Evolutionary conservation across 2,113 vertebrate species (phyloP).

Genomic region (Erythrolamprus reginae): DNA sequence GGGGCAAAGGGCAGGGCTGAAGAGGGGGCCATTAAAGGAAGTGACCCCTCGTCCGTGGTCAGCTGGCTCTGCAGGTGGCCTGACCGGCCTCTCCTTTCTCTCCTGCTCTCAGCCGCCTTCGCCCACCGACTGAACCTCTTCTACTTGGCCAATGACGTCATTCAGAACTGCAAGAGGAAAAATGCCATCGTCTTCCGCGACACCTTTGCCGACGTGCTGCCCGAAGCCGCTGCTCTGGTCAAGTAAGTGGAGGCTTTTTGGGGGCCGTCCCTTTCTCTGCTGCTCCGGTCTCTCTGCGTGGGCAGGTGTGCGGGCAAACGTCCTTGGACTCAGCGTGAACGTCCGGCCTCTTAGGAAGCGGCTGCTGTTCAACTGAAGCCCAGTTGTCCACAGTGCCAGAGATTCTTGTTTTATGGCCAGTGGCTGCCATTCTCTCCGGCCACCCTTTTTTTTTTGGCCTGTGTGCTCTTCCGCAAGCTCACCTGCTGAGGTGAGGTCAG

Average conservation of each 20-base stretch:
- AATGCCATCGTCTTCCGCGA: constrained; percentile 91
- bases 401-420: background rate
- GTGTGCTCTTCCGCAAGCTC: background rate
- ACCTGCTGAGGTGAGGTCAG: background rate
- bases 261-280: background rate
- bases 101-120: constrained; percentile 77
- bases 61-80: accelerated
- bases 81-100: background rate
- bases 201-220: constrained; percentile 89
- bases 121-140: constrained; percentile 94
- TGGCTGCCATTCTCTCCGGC: background rate
- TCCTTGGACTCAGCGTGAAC: background rate
- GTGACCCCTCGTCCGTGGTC: no score
- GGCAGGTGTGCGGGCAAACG: background rate
- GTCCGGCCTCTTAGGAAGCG: background rate
- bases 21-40: no score
- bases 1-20: background rate
- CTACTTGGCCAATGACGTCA: constrained; percentile 95
- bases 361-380: background rate
- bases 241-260: constrained; percentile 72
- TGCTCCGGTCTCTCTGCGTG: no score
- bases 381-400: background rate
- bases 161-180: constrained; percentile 97
- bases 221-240: constrained; percentile 85
- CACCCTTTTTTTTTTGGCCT: background rate